A percentile compares a stretch with the other conserved stretches of the same genome.
These are phyloP conservation scores for Aratinga solstitialis DNA, from an alignment of 2,797 vertebrate genomes.

Conservation along the genomic window DNA sequence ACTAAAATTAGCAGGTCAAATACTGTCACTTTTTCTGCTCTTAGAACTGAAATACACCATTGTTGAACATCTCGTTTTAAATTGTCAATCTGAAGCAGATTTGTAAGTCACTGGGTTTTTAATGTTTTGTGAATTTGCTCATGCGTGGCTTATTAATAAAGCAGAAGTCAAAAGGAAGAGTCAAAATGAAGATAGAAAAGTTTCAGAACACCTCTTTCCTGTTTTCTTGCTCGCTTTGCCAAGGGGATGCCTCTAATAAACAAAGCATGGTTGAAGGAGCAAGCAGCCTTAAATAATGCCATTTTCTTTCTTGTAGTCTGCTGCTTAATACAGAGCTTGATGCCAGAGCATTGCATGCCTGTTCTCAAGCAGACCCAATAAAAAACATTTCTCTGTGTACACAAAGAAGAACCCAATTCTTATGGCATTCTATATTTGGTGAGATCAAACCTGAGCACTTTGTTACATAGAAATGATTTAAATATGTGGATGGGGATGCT, in stretches of 20 bases:
- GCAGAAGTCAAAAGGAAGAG: not conserved
- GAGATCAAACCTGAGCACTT: not conserved
- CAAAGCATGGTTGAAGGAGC: not conserved
- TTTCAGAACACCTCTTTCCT: not conserved
- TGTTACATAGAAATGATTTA: not conserved
- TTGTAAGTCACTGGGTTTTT: not conserved
- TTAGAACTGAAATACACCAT: not conserved
- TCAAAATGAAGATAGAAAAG: not conserved
- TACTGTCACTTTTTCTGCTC: not conserved
- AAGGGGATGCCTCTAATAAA: not conserved
- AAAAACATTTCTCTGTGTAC: not conserved
- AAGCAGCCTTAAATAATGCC: not conserved
- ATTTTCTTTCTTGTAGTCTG: not conserved
- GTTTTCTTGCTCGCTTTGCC: not conserved
- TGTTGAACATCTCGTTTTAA: not conserved
- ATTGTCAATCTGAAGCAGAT: not conserved
- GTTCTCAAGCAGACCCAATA: not conserved
- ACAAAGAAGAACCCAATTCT: not conserved
- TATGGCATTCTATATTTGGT: not conserved
- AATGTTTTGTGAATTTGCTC: not conserved
- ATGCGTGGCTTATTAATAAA: not conserved
- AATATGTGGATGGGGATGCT: rapidly evolving
- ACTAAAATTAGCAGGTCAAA: not conserved
- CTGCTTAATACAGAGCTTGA: not conserved
- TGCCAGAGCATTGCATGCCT: not conserved